phyloP scores from a whole-genome alignment of 2,113 vertebrate species.

The Seriola aureovittata region DNA sequence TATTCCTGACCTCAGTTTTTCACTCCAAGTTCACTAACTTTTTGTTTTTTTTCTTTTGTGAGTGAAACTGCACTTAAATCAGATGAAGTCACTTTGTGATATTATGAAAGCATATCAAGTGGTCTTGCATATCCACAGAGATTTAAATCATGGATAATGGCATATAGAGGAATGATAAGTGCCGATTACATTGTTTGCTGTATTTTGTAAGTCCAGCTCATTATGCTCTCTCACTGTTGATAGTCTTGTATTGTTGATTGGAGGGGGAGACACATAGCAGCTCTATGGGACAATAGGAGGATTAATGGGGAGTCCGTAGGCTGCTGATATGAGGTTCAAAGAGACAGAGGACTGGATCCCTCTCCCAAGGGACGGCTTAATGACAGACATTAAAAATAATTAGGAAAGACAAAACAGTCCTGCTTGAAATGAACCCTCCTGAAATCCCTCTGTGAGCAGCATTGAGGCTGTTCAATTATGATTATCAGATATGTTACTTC shows the following conservation, averaged over 20 bases:
- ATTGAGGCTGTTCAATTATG: slow-evolving; percentile 30
- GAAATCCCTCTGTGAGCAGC: slow-evolving; percentile 47
- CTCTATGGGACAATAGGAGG: slow-evolving; percentile 65
- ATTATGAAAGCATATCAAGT: neutral
- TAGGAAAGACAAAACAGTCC: slow-evolving; percentile 74
- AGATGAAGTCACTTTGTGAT: neutral
- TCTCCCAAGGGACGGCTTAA: slow-evolving; percentile 69
- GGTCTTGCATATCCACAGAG: neutral
- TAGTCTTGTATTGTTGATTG: slow-evolving; percentile 48
- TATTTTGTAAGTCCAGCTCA: slow-evolving; percentile 40
- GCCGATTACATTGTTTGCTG: slow-evolving; percentile 15
- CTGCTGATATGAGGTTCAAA: slow-evolving; percentile 76
- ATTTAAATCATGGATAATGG: neutral
- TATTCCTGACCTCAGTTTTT: slow-evolving; percentile 1
- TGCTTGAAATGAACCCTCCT: slow-evolving; percentile 69
- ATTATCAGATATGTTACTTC: slow-evolving; percentile 33
- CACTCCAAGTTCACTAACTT: too few species aligned
- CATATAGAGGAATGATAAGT: slow-evolving; percentile 4
- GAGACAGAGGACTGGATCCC: slow-evolving; percentile 55
- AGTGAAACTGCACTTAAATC: neutral
- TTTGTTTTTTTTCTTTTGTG: neutral
- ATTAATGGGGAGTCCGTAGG: slow-evolving; percentile 74
- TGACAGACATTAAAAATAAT: slow-evolving; percentile 83
- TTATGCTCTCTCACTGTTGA: slow-evolving; percentile 59
- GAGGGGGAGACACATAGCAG: slow-evolving; percentile 63